A percentile compares a stretch with the other conserved stretches of the same genome.
phyloP scores from a whole-genome alignment of 2,113 vertebrate genomes.

The Cochlearius cochlearius region DNA sequence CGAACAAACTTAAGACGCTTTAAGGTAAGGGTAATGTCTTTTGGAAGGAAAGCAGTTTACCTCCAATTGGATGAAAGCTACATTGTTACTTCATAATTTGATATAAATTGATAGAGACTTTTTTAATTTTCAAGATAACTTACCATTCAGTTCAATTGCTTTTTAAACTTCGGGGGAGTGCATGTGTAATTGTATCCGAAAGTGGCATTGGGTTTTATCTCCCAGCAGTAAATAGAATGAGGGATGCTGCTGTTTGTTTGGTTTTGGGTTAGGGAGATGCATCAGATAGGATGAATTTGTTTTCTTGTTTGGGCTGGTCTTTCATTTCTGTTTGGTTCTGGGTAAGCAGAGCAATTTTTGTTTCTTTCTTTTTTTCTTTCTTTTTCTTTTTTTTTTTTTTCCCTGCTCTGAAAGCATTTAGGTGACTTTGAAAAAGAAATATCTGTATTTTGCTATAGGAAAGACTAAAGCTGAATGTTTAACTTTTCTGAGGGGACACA shows the following conservation, averaged over 20 bases:
- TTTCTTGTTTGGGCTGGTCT: conserved; percentile 55
- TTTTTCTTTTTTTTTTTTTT: neutral
- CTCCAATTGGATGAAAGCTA: neutral
- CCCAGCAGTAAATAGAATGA: neutral
- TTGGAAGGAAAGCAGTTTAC: neutral
- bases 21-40: neutral
- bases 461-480: neutral
- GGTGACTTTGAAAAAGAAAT: conserved; percentile 26
- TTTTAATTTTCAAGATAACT: neutral
- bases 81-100: neutral
- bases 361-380: neutral
- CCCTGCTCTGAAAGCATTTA: neutral
- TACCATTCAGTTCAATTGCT: neutral
- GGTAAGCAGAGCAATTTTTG: conserved; percentile 8
- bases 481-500: neutral
- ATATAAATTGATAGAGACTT: neutral
- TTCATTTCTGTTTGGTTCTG: conserved; percentile 52
- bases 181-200: neutral
- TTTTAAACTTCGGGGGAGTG: neutral
- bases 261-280: conserved; percentile 29
- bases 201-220: conserved; percentile 5
- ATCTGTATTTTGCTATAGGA: neutral
- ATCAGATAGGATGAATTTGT: conserved; percentile 19
- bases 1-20: neutral
- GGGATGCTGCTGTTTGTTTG: conserved; percentile 3